These are phyloP conservation scores for Rhegmatorhina hoffmannsi DNA, from an alignment of 2,113 vertebrate species.

Conservation along the genomic window DNA sequence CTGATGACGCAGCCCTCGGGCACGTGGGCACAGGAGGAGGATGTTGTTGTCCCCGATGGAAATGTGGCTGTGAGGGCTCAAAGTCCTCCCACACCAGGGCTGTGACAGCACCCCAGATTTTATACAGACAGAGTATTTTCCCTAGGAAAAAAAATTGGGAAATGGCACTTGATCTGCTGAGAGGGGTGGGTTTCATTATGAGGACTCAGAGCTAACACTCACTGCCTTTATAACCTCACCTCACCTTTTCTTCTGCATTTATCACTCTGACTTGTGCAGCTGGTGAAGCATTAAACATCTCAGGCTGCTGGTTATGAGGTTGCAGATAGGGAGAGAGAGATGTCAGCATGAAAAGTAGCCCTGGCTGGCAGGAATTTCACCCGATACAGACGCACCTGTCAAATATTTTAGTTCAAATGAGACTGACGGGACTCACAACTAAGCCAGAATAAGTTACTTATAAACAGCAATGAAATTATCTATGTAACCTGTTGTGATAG, in stretches of 20 bases:
- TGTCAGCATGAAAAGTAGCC: not conserved
- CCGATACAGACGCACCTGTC: not conserved
- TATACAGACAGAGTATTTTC: not conserved
- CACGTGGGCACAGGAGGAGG: rapidly evolving
- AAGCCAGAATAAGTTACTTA: not conserved
- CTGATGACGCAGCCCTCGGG: not conserved
- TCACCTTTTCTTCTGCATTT: not conserved
- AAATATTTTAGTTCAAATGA: not conserved
- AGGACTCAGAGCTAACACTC: not conserved
- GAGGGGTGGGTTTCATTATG: not conserved
- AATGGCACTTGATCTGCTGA: not conserved
- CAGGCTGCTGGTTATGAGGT: not conserved
- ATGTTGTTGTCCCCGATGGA: rapidly evolving
- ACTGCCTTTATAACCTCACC: not conserved
- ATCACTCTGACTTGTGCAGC: not conserved
- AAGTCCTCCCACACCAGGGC: not conserved
- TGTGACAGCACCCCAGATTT: not conserved
- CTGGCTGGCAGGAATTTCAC: not conserved
- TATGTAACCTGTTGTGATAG: not conserved
- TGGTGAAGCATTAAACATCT: not conserved
- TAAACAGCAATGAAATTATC: not conserved
- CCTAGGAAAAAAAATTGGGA: not conserved
- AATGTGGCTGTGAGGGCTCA: not conserved
- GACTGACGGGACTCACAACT: not conserved
- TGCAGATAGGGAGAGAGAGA: not conserved